phyloP scores from a whole-genome alignment of 23 tunicate genomes.

The Oikopleura vanhoeffeni region DNA sequence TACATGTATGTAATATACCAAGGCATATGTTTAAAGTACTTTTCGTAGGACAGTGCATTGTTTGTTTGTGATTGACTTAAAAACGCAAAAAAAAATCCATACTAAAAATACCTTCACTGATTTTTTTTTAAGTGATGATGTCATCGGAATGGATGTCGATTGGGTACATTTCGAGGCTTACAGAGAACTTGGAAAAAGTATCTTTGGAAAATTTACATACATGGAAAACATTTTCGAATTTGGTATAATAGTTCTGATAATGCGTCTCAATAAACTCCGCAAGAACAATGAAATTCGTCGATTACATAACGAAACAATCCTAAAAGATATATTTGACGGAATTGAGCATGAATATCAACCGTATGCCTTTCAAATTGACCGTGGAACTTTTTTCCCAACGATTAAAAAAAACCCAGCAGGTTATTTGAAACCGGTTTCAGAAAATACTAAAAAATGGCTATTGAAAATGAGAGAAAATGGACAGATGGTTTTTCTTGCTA shows the following conservation, averaged over 20 bases:
- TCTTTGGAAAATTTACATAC: not conserved
- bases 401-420: not conserved
- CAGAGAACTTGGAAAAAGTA: not conserved
- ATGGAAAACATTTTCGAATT: slow-evolving; percentile 3
- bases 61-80: no score
- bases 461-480: not conserved
- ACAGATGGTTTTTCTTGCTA: not conserved
- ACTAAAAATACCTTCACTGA: no score
- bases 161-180: not conserved
- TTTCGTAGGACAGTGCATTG: no score
- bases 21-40: no score
- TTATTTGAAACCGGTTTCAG: not conserved
- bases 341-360: not conserved
- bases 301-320: not conserved
- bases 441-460: not conserved
- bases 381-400: not conserved
- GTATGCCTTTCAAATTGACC: not conserved
- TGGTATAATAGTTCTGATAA: not conserved
- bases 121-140: not conserved
- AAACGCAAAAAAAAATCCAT: no score
- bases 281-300: not conserved
- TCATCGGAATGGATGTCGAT: not conserved
- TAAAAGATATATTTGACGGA: not conserved
- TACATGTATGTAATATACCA: no score
- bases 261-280: not conserved